Evolutionary conservation across 2,113 vertebrate genomes (phyloP), one percentile per base, ranked within the genome.

Genomic region (Craseonycteris thonglongyai): DNA sequence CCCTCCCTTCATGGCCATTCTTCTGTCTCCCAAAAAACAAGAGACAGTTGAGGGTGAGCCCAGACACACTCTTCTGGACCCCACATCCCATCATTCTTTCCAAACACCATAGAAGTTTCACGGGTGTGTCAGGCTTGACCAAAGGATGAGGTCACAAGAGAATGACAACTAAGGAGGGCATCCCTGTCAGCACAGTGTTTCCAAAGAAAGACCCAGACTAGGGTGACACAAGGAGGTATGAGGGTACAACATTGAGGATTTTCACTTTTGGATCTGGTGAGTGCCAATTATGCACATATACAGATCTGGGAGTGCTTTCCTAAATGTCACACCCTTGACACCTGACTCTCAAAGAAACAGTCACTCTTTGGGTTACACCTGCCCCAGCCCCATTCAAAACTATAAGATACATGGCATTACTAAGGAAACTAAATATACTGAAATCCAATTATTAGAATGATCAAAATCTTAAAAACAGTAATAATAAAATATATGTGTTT

Each of bases 231-330:
- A 33, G 5, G 47, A 76, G 47, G 13, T 26, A 28, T 6, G 2
- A 33, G 33, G 10, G 7, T 28, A 24, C 2, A 40, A 35, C 68
- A 80, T 6, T 9, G 68, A 79, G 83, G 33, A 40, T 28, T 5
- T 42, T 59, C 19, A 18, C 24, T 66, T 35, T 49, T 2, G 4
- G 11, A 28, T 42, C 38, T 9, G 2, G 24, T n/a, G 4, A 85
- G 28, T 2, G 14, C 1, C 3, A 33, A 2, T 10, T 49, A 22
- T 35, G 1, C 2, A 6, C 28, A 78, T 47, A 4, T 5, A 47
- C 2, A 7, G 22, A 49, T 16, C 35, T 45, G 45, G 54, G 19
- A 42, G 68, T 26, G 8, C 15, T 65, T 22, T 7, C 30, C 24
- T 54, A 19, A 33, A 38, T 16, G 21, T 26, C 35, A 18, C 5